phyloP scores from a whole-genome alignment of 2,113 vertebrate genomes.

The Hippoglossus stenolepis region DNA sequence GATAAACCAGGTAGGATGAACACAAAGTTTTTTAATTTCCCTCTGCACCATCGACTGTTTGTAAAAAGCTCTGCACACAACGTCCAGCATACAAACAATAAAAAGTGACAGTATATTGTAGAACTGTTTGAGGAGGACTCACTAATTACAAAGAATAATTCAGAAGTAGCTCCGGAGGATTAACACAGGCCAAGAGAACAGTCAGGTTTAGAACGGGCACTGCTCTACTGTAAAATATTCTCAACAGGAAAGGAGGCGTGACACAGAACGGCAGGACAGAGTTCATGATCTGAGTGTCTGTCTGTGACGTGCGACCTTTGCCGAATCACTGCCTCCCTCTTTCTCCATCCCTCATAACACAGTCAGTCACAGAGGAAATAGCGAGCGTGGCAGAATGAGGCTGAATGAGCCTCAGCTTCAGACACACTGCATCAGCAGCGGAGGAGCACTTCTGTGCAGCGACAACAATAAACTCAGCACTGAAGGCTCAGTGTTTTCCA shows the following conservation, averaged over 20 bases:
- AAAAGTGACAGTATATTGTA: too few species aligned
- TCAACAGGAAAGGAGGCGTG: background rate
- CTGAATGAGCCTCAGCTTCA: slow-evolving; percentile 30
- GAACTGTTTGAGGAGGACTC: too few species aligned
- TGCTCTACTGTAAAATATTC: background rate
- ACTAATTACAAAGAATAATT: too few species aligned
- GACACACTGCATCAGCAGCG: slow-evolving; percentile 23
- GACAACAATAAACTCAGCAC: slow-evolving; percentile 9
- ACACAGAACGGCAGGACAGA: background rate
- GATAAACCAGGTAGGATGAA: too few species aligned
- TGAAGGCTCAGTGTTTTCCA: background rate
- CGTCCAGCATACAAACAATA: too few species aligned
- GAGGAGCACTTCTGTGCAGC: slow-evolving; percentile 12
- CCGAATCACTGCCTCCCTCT: slow-evolving; percentile 41
- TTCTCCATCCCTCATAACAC: slow-evolving; percentile 30
- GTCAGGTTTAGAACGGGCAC: too few species aligned
- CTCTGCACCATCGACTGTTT: too few species aligned
- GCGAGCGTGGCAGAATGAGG: slow-evolving; percentile 61
- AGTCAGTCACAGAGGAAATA: slow-evolving; percentile 35
- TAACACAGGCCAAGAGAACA: background rate
- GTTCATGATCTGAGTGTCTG: slow-evolving; percentile 11
- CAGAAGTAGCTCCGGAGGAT: background rate
- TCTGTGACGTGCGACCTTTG: slow-evolving; percentile 37
- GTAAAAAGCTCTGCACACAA: too few species aligned
- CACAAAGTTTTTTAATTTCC: too few species aligned